Evolutionary conservation across 2,888 invertebrate species (phyloP).

Genomic region (Monopis laevigella): DNA sequence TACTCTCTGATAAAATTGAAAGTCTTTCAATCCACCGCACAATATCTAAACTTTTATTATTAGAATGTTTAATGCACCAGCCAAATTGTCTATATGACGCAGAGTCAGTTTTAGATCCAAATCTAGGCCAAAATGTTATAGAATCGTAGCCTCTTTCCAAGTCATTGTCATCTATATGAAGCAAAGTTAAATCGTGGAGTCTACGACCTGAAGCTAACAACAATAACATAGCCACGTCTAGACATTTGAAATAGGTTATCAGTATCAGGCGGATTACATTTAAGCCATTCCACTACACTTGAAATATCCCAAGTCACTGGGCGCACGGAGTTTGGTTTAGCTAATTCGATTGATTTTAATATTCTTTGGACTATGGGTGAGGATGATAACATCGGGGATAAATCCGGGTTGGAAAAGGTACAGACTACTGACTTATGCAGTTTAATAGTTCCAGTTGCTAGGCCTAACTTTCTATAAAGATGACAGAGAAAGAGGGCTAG

Average conservation of each 20-base stretch:
- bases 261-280: neutral
- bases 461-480: constrained; percentile 13
- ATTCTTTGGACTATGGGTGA: constrained; percentile 20
- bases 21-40: neutral
- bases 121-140: constrained; percentile 23
- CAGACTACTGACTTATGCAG: too few relatives aligned
- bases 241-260: constrained; percentile 15
- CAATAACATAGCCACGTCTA: constrained; percentile 16
- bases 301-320: too few relatives aligned
- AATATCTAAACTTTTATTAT: neutral
- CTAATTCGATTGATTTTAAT: constrained; percentile 17
- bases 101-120: constrained; percentile 17
- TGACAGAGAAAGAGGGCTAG: constrained; percentile 14
- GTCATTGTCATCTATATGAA: constrained; percentile 16
- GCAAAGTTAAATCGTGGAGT: too few relatives aligned
- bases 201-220: constrained; percentile 20
- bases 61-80: neutral
- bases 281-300: constrained; percentile 9
- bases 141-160: constrained; percentile 17
- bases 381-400: constrained; percentile 5
- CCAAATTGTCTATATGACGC: neutral
- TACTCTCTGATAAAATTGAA: neutral
- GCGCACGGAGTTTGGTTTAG: constrained; percentile 10
- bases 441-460: constrained; percentile 20
- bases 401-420: constrained; percentile 19